Evolutionary conservation across 2,888 invertebrate species (phyloP).

Genomic region (Diadegma fenestrale): DNA sequence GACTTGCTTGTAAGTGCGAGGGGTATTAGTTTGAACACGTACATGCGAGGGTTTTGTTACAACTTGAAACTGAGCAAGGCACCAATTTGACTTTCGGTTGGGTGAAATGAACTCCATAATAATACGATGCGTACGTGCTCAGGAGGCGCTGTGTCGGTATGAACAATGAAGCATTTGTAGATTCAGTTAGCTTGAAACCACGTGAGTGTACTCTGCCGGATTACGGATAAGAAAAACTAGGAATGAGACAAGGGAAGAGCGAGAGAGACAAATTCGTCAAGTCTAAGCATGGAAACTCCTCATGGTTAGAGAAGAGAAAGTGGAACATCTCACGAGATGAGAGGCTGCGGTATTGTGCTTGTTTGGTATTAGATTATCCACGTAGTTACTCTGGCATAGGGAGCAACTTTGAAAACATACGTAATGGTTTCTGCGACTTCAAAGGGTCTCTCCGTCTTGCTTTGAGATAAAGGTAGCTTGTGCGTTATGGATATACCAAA

Average conservation of each 20-base stretch:
- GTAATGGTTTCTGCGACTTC: neutral
- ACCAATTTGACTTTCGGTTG: constrained; percentile 27
- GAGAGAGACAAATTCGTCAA: constrained; percentile 17
- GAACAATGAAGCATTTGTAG: constrained; percentile 43
- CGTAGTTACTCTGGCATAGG: neutral
- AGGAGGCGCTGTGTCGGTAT: constrained; percentile 5
- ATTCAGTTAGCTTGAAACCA: constrained; percentile 47
- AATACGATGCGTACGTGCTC: constrained; percentile 39
- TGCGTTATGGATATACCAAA: neutral
- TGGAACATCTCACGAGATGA: constrained; percentile 1
- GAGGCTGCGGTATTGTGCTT: constrained; percentile 6
- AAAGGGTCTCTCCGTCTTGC: neutral
- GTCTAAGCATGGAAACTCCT: neutral
- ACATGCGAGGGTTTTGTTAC: constrained; percentile 1
- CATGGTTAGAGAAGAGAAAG: neutral
- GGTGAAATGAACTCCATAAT: constrained; percentile 53
- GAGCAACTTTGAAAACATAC: neutral
- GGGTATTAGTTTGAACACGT: neutral
- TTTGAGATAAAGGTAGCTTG: neutral
- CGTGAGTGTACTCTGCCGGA: constrained; percentile 37
- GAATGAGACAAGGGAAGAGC: neutral
- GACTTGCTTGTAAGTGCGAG: neutral
- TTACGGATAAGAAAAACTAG: neutral
- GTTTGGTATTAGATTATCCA: constrained; percentile 10
- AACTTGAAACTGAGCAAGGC: constrained; percentile 2